These are phyloP conservation scores for Saimiri boliviensis DNA, from an alignment of 2,113 vertebrate genomes.

Conservation along the genomic window DNA sequence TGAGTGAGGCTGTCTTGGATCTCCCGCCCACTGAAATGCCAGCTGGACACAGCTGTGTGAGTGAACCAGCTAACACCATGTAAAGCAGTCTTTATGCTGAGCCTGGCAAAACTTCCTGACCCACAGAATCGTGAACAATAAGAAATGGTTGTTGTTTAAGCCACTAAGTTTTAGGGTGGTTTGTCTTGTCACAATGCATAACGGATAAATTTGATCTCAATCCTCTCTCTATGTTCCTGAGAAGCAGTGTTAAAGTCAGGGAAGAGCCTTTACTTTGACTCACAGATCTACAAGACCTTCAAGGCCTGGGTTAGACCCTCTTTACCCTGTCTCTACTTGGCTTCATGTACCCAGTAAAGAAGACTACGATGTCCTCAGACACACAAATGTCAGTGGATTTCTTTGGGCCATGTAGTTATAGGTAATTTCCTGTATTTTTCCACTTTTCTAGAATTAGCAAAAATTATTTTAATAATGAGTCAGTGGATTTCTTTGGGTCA, in stretches of 20 bases:
- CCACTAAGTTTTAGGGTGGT: not conserved
- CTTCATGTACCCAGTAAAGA: not conserved
- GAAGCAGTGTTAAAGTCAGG: not conserved
- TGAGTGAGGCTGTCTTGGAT: not conserved
- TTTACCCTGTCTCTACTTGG: not conserved
- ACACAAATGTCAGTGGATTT: not conserved
- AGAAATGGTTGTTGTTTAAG: not conserved
- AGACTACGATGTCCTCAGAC: not conserved
- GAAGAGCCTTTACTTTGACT: not conserved
- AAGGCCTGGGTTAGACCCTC: not conserved
- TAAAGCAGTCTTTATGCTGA: not conserved
- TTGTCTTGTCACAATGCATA: not conserved
- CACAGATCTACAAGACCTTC: not conserved
- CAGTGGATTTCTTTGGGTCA: not conserved
- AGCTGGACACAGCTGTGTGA: not conserved
- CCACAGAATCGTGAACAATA: too few relatives aligned
- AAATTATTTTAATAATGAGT: not conserved
- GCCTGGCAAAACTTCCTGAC: not conserved
- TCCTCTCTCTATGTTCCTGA: not conserved
- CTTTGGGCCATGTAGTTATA: not conserved
- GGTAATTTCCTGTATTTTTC: not conserved
- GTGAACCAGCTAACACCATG: not conserved
- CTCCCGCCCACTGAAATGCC: not conserved
- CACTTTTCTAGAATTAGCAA: not conserved
- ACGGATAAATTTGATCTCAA: not conserved